Conservation (phyloP, 2,797 vertebrate species). For the Holocentrus rufus region DNA sequence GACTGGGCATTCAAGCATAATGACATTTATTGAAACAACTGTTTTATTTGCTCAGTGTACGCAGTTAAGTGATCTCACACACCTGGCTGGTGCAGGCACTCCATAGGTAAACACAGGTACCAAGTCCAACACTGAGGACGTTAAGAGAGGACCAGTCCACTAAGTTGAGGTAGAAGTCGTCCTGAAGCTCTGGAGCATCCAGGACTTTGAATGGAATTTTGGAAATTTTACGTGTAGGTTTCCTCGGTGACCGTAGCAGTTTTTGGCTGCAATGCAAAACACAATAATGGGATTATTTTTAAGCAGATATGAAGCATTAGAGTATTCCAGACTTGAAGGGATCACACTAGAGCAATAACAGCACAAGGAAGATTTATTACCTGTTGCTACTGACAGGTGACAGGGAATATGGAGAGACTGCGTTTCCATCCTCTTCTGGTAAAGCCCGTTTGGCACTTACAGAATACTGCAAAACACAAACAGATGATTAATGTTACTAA, state of each 20-base stretch:
- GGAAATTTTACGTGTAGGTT: conserved; percentile 97
- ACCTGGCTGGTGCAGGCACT: conserved; percentile 99
- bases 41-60: background rate
- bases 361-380: conserved; percentile 69
- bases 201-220: conserved; percentile 99
- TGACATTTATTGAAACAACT: background rate
- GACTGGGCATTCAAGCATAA: background rate
- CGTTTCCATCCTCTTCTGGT: conserved; percentile 92
- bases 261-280: conserved; percentile 86
- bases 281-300: background rate
- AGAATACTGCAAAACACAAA: conserved; percentile 87
- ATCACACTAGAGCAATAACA: background rate
- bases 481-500: background rate
- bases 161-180: conserved; percentile 98
- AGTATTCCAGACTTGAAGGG: too few relatives aligned
- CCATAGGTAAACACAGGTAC: conserved; percentile 98
- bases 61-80: conserved; percentile 32
- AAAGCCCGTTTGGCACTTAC: conserved; percentile 93
- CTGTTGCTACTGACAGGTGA: conserved; percentile 99
- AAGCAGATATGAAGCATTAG: background rate
- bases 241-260: conserved; percentile 93
- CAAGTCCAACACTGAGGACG: conserved; percentile 96
- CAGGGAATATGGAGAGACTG: conserved; percentile 95
- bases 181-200: conserved; percentile 96
- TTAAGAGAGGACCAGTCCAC: conserved; percentile 99